phyloP scores from a whole-genome alignment of 1,140 invertebrate genomes.

The Drosophila persimilis region DNA sequence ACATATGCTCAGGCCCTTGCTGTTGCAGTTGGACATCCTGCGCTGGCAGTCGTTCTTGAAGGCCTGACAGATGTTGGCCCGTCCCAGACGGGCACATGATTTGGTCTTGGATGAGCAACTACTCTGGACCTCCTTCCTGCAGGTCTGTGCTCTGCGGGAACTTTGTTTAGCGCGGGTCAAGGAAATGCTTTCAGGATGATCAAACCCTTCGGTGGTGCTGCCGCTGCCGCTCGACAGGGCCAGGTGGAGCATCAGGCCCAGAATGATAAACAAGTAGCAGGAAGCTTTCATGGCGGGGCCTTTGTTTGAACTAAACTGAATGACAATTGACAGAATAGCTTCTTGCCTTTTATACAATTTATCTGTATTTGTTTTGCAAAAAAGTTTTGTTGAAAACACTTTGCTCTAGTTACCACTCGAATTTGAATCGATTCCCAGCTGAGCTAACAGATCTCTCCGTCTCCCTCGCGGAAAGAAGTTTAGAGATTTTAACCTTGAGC shows the following conservation, averaged over 20 bases:
- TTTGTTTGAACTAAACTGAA: not conserved
- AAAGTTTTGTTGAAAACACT: conserved; percentile 10
- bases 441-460: conserved; percentile 10
- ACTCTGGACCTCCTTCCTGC: conserved; percentile 2
- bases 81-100: conserved; percentile 27
- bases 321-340: too few relatives aligned
- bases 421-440: conserved; percentile 9
- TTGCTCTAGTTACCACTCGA: conserved; percentile 9
- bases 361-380: conserved; percentile 34
- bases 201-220: conserved; percentile 14
- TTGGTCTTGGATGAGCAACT: conserved; percentile 2
- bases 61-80: conserved; percentile 44
- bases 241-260: conserved; percentile 17
- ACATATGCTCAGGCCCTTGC: conserved; percentile 6
- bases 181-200: not conserved
- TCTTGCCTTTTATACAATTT: conserved; percentile 29
- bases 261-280: conserved; percentile 5
- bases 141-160: conserved; percentile 22
- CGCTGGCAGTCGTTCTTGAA: conserved; percentile 35
- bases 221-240: not conserved
- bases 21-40: conserved; percentile 18
- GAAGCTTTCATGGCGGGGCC: conserved; percentile 17
- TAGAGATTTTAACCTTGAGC: conserved; percentile 18
- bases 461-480: not conserved
- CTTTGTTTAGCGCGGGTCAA: conserved; percentile 8